Percentiles rank a stretch among this genome's conserved stretches.
Evolutionary conservation across 2,797 vertebrate species (phyloP).

Genomic region (Notoglanidium macrostoma): DNA sequence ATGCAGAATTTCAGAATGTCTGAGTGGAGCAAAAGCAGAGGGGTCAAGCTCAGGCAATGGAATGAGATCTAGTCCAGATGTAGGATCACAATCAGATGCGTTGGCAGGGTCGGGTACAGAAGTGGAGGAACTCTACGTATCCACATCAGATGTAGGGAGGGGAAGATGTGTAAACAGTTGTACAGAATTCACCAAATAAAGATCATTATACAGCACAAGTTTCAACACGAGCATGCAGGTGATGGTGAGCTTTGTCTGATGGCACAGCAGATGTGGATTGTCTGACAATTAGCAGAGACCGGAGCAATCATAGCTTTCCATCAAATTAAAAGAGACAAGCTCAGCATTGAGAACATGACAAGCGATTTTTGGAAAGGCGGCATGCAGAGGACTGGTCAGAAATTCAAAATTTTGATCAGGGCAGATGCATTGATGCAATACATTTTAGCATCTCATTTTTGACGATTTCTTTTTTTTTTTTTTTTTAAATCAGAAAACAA

Average conservation of each 20-base stretch:
- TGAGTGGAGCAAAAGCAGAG: background rate
- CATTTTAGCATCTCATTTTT: background rate
- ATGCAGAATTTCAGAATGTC: constrained; percentile 1
- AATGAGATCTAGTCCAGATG: constrained; percentile 3
- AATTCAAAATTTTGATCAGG: background rate
- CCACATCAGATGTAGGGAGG: constrained; percentile 50
- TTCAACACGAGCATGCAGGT: constrained; percentile 12
- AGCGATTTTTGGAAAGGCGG: background rate
- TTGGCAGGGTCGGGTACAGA: background rate
- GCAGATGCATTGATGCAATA: background rate
- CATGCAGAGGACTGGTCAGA: background rate
- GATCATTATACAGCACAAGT: constrained; percentile 13
- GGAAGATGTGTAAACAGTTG: constrained; percentile 52
- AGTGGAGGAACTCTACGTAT: constrained; percentile 68
- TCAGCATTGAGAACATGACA: background rate
- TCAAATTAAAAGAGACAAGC: background rate
- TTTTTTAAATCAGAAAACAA: background rate
- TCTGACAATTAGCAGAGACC: background rate
- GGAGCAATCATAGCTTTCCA: background rate
- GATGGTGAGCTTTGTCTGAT: background rate
- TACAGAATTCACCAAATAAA: constrained; percentile 48
- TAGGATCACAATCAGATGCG: background rate
- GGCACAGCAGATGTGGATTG: background rate
- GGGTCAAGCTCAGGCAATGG: background rate
- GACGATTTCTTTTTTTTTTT: too few relatives aligned